A percentile compares a stretch with the other conserved stretches of the same genome.
These are phyloP conservation scores for Macrotis lagotis DNA, from an alignment of 2,113 vertebrate species.

Conservation along the genomic window DNA sequence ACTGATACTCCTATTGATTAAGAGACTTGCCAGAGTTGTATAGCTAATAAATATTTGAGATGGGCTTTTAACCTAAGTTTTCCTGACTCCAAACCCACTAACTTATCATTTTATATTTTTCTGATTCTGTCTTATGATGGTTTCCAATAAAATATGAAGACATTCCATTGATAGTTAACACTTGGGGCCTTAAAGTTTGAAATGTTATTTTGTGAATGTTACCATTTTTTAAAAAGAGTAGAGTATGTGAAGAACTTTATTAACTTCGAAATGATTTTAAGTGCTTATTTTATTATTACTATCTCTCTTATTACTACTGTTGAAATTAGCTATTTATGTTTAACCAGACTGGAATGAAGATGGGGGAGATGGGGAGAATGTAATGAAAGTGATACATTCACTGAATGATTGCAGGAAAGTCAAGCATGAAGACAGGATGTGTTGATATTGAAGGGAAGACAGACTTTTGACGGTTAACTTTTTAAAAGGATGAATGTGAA, in stretches of 20 bases:
- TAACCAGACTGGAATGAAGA: conserved; percentile 57
- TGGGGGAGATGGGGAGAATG: no score
- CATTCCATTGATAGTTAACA: background rate
- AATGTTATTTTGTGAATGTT: no score
- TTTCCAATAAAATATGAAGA: background rate
- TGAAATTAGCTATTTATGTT: conserved; percentile 45
- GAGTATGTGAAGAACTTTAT: background rate
- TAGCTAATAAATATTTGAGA: background rate
- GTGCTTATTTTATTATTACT: background rate
- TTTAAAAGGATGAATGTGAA: conserved; percentile 53
- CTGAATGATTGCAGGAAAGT: conserved; percentile 24
- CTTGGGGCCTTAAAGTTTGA: background rate
- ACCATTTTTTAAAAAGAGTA: background rate
- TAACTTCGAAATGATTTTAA: background rate
- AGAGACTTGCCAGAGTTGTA: background rate
- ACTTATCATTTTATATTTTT: background rate
- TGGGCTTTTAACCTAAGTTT: background rate
- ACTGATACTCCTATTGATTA: background rate
- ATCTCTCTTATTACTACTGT: background rate
- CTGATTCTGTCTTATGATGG: background rate
- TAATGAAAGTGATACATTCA: background rate
- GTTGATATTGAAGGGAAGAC: conserved; percentile 39
- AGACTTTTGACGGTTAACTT: conserved; percentile 53
- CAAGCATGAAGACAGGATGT: background rate
- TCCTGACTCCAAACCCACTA: background rate